Evolutionary conservation across 2,888 invertebrate species (phyloP).

Genomic region (Megamerina dolium): DNA sequence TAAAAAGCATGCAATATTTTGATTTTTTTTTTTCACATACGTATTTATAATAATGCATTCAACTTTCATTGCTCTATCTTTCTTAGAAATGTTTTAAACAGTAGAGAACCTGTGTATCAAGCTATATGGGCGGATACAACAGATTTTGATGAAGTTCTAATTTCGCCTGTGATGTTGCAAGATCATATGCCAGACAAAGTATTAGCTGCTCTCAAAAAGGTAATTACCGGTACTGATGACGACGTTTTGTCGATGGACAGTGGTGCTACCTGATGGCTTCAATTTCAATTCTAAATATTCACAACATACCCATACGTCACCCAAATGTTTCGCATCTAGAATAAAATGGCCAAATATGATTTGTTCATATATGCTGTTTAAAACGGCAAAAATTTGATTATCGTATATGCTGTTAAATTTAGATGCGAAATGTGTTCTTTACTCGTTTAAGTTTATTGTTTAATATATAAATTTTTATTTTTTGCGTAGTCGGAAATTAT

Average conservation of each 20-base stretch:
- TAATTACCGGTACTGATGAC: conserved; percentile 50
- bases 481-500: no score
- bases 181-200: conserved; percentile 89
- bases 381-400: no score
- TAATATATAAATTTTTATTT: no score
- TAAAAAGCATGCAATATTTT: no score
- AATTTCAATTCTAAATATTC: no score
- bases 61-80: no score
- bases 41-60: no score
- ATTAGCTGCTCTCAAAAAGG: conserved; percentile 77
- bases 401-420: no score
- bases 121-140: conserved; percentile 80
- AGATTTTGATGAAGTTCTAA: conserved; percentile 80
- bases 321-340: background rate
- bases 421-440: no score
- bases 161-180: conserved; percentile 84
- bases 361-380: background rate
- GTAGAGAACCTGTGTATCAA: conserved; percentile 75
- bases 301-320: conserved; percentile 5
- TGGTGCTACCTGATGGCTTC: conserved; percentile 19
- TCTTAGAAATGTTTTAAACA: conserved; percentile 60
- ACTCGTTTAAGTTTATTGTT: no score
- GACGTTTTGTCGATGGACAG: conserved; percentile 37
- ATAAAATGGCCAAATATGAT: background rate
- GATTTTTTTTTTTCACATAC: no score